A percentile compares a stretch with the other conserved stretches of the same genome.
Conservation (phyloP, 2,797 vertebrate species). For the Lutjanus campechanus region DNA sequence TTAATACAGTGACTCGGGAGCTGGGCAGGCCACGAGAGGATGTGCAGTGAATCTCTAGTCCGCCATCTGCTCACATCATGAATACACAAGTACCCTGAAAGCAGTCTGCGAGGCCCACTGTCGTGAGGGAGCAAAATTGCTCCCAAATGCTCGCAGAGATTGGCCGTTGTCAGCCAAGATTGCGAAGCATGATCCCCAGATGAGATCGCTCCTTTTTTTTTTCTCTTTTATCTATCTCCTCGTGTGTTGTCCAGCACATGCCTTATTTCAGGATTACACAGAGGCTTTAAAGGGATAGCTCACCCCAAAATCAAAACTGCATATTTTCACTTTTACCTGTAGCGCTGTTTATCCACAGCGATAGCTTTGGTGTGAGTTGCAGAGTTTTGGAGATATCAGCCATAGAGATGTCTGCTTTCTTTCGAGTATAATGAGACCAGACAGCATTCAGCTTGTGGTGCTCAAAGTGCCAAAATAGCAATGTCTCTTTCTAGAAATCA, state of each 20-base stretch:
- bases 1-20: constrained; percentile 71
- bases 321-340: no score
- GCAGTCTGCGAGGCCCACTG: constrained; percentile 50
- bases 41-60: constrained; percentile 63
- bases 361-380: no score
- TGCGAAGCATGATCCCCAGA: constrained; percentile 56
- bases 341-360: no score
- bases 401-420: no score
- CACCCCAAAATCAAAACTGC: no score
- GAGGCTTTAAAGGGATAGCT: constrained; percentile 1
- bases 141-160: constrained; percentile 79
- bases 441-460: no score
- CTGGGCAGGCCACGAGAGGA: constrained; percentile 56
- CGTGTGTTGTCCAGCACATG: constrained; percentile 29
- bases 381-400: no score
- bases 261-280: constrained; percentile 20
- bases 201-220: constrained; percentile 35
- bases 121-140: constrained; percentile 72
- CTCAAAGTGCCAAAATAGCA: no score
- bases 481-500: no score
- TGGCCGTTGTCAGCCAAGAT: constrained; percentile 59
- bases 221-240: constrained; percentile 39
- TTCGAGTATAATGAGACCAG: no score
- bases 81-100: constrained; percentile 73
- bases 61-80: constrained; percentile 72